Conservation (phyloP, 2,888 invertebrate species). For the Drosophila nr. perissopoda region DNA sequence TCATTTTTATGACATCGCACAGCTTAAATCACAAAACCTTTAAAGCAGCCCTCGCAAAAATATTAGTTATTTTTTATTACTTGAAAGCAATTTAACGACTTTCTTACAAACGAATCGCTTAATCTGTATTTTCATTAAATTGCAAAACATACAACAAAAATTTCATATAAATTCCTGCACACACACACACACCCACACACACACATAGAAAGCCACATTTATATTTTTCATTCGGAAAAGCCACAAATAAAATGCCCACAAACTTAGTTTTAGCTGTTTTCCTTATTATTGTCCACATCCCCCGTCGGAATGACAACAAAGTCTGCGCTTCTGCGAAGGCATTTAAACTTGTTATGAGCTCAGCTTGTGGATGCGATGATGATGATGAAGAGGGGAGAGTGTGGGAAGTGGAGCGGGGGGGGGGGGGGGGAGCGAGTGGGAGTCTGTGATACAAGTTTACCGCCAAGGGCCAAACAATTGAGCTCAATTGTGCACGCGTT, state of each 20-base stretch:
- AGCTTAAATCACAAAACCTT: not conserved
- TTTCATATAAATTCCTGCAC: conserved; percentile 1
- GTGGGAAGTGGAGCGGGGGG: not conserved
- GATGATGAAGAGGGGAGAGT: not conserved
- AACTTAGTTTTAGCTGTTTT: conserved; percentile 23
- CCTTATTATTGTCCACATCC: conserved; percentile 26
- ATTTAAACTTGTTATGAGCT: conserved; percentile 71
- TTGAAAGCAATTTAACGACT: not conserved
- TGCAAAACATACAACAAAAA: not conserved
- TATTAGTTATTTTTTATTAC: not conserved
- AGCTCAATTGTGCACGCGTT: conserved; percentile 76
- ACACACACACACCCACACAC: not conserved
- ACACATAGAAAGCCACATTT: not conserved
- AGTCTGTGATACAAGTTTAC: not conserved
- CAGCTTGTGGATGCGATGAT: conserved; percentile 2
- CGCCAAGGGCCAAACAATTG: conserved; percentile 59
- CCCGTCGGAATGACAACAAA: conserved; percentile 18
- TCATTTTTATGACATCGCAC: too few relatives aligned
- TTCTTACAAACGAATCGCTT: not conserved
- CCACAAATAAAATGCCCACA: conserved; percentile 20
- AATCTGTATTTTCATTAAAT: conserved; percentile 6
- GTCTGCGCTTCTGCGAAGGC: conserved; percentile 33
- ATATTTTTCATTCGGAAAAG: conserved; percentile 9
- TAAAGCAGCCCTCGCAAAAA: not conserved
- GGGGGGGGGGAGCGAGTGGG: not conserved